These are phyloP conservation scores for Leucophenga maculata DNA, from an alignment of 2,888 invertebrate species.

Conservation along the genomic window DNA sequence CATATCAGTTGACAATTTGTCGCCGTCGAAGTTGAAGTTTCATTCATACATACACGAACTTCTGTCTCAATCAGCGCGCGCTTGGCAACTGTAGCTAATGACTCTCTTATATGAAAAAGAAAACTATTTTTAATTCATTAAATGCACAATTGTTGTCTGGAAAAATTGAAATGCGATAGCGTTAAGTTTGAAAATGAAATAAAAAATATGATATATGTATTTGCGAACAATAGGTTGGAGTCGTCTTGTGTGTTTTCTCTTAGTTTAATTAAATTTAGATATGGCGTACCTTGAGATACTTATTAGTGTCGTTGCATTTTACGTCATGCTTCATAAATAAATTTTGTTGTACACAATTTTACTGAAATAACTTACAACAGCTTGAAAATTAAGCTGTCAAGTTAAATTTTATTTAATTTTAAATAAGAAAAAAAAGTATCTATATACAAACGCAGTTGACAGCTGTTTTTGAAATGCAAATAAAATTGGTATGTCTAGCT, in stretches of 20 bases:
- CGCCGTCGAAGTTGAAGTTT: conserved; percentile 38
- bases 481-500: neutral
- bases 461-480: neutral
- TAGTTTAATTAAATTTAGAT: neutral
- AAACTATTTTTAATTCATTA: conserved; percentile 54
- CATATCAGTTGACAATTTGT: conserved; percentile 65
- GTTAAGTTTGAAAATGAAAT: neutral
- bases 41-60: neutral
- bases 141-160: conserved; percentile 64
- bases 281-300: too few relatives aligned
- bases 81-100: conserved; percentile 25
- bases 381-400: too few relatives aligned
- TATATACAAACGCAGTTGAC: neutral
- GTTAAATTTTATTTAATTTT: too few relatives aligned
- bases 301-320: neutral
- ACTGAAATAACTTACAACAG: too few relatives aligned
- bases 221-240: neutral
- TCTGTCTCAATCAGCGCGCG: conserved; percentile 6
- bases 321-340: conserved; percentile 1
- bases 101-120: conserved; percentile 10
- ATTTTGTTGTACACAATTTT: neutral
- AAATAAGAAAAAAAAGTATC: too few relatives aligned
- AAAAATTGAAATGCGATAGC: conserved; percentile 42
- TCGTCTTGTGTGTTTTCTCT: neutral
- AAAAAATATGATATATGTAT: too few relatives aligned